Evolutionary conservation across 2,888 invertebrate genomes (phyloP), one percentile per base, ranked within the genome.

Genomic region (Ectobius pallidus): DNA sequence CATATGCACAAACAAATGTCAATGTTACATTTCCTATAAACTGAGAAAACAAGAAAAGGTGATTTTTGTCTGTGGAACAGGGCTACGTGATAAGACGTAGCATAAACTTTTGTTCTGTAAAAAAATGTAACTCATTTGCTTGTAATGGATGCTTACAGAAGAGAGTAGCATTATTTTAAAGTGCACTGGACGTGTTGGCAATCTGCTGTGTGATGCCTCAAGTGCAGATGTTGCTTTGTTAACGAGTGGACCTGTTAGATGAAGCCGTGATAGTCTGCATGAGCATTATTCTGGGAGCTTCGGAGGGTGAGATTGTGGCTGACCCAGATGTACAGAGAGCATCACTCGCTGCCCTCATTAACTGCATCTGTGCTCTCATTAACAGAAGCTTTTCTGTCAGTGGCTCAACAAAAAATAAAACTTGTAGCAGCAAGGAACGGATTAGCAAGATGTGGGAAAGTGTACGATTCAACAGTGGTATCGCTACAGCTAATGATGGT

Each of bases 381-480:
- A 90, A 91, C 75, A 87, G 93, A 83, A 93, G 87, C 76, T 87
- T 84, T 77, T 85, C 86, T 2, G 63, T 70, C 30, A 25, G 67
- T 20, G 69, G 70, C 16, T 65, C 69, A 39, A 32, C 74, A 9
- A 71, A 63, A 39, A 75, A 73, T 42, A 73, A 73, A 49, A 73
- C 69, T 34, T 62, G 32, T 34, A 89, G 86, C 75, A 90, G 91
- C 65, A 96, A 96, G 80, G 97, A 97, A 76, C 87, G 97, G 2
- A 91, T 97, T 75, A 92, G 93, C 81, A 94, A 92, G 80, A 91
- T 99, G 62, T 99, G 99, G 98, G 95, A 96, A 82, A 93, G 94
- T 77, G 93, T 97, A 0, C 86, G 98, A 75, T 91, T 93, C 0
- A 97, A 96, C 82, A 98, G 98, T 82, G 99, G 98, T 1, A 97